Base-by-base conservation (phyloP, 1,140 invertebrate species). In the Wasmannia auropunctata region DNA sequence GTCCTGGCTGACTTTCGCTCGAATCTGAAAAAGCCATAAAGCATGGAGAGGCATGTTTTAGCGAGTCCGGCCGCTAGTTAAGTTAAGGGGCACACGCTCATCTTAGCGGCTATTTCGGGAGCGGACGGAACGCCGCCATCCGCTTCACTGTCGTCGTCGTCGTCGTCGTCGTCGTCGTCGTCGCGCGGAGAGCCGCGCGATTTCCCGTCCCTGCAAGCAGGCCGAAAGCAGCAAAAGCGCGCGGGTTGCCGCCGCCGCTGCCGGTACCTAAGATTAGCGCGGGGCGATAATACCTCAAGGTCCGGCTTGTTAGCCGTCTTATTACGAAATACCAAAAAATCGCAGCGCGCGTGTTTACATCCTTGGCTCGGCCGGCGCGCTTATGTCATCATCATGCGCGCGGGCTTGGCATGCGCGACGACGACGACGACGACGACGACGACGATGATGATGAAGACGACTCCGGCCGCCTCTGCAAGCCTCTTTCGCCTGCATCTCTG, bases 251-350 rank as follows among this genome's bases (percentile, higher is more conserved):
- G 49, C 31, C 56, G 51, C 31, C 75, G 49, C 31, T 49, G 51
- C 34, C 43, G 22, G 54, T 43, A 69, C 79, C 90, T 91, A 91
- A 87, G 88, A 87, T 91, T 91, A 91, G 88, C 65, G 76, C 75
- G 51, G 65, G 83, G 91, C 91, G 90, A 90, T 91, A 91, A 91
- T 91, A 91, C 88, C 75, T 89, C 89, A 89, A 91, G 87, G 91
- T 86, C 87, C 85, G 86, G 56, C 80, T 85, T 80, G 88, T 90
- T 90, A 90, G 83, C 77, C 83, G 28, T 74, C 88, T 90, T 90
- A n/a, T n/a, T n/a, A 90, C 88, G 89, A 90, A 90, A 90, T 90
- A 90, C 76, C 88, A 85, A 90, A 90, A 83, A 90, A 90, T 87
- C 89, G 51, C 76, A 67, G 80, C 70, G 83, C 70, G 86, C 87